Evolutionary conservation across 2,888 invertebrate genomes (phyloP), one percentile per base, ranked within the genome.

Genomic region (Gisinianus flammeolus): DNA sequence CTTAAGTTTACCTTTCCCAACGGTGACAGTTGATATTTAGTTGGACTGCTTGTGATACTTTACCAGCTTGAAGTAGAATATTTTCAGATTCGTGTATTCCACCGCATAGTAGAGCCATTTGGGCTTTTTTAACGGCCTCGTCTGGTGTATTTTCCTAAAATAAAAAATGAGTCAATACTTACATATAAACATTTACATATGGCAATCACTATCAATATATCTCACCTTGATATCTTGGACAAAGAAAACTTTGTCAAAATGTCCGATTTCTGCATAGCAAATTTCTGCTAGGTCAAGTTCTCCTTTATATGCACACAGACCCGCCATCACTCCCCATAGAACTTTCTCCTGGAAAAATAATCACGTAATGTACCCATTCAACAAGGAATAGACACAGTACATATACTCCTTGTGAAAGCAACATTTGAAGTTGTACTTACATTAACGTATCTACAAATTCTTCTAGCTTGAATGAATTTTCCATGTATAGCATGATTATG

Each of bases 311-410:
- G 94, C 94, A 0, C 98, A 93, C 87, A 97, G 90, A 0, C 96
- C 95, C 0, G 98, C 98, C 83, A 98, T 89, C 83, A 95, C 95
- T 0, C 97, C 94, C 98, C 98, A 99, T 22, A 97, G 88, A n/a
- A 84, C 81, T 68, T 85, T 85, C 74, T 86, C 85, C 85, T 85
- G 74, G 1, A 79, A 79, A 26, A 74, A 58, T 58, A 56, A 12
- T n/a, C n/a, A n/a, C n/a, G n/a, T n/a, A n/a, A n/a, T n/a, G n/a
- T 19, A 24, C 8, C 10, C n/a, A 56, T 56, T 56, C 4, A 56
- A 12, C 19, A 35, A 5, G 35, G 44, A 44, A 44, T 1, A 44
- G 44, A 6, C 44, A 44, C 16, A 58, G 22, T 58, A n/a, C 22
- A 22, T 58, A 44, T 22, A 22, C 8, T 58, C 24, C 22, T 22